These are phyloP conservation scores for Helostoma temminkii DNA, from an alignment of 2,797 vertebrate species.

Conservation along the genomic window DNA sequence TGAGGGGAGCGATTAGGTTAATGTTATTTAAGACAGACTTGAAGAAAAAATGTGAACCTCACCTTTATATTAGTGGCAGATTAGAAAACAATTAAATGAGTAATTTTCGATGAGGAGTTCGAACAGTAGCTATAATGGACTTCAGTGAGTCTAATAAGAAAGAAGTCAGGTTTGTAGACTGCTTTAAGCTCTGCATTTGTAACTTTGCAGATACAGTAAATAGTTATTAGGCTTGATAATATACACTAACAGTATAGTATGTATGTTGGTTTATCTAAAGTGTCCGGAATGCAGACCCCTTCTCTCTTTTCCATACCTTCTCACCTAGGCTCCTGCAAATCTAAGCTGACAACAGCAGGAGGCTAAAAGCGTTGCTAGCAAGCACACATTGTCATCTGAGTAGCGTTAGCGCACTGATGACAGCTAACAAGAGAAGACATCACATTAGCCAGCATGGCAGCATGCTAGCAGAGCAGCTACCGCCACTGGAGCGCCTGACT, in stretches of 20 bases:
- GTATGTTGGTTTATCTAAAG: slow-evolving; percentile 5
- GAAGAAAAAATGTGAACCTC: no score
- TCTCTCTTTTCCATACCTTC: background rate
- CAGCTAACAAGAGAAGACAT: slow-evolving; percentile 75
- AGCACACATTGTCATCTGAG: slow-evolving; percentile 48
- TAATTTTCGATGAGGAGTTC: no score
- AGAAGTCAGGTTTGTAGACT: no score
- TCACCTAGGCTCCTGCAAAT: slow-evolving; percentile 42
- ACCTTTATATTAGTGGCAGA: no score
- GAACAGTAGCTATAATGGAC: no score
- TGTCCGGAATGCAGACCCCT: slow-evolving; percentile 17
- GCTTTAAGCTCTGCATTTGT: no score
- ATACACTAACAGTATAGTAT: background rate
- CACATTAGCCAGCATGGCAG: slow-evolving; percentile 45
- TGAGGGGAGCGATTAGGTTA: no score
- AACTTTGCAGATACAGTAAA: no score
- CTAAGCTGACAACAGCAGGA: slow-evolving; percentile 59
- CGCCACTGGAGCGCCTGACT: slow-evolving; percentile 41
- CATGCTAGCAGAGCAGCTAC: slow-evolving; percentile 26
- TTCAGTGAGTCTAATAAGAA: no score
- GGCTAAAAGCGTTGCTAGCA: slow-evolving; percentile 65
- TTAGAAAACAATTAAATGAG: no score
- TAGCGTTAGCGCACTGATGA: slow-evolving; percentile 42
- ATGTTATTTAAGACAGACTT: no score
- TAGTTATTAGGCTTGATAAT: background rate